These are phyloP conservation scores for Tenrec ecaudatus DNA, from an alignment of 2,113 vertebrate species.

Conservation along the genomic window DNA sequence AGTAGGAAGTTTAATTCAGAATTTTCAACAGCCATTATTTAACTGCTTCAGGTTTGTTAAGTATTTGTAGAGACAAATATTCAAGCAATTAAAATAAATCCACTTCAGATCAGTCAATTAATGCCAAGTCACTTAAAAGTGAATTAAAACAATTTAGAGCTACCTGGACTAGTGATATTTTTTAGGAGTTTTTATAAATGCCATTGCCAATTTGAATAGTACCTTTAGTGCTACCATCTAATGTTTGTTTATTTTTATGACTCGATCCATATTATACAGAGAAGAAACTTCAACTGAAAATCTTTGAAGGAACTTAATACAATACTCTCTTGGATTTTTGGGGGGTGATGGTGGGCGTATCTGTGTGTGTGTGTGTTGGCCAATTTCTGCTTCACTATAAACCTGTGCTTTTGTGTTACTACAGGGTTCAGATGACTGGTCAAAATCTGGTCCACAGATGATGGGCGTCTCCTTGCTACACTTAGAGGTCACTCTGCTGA, in stretches of 20 bases:
- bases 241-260: slow-evolving; percentile 41
- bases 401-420: slow-evolving; percentile 58
- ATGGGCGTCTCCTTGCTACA: slow-evolving; percentile 95
- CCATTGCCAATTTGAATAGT: not conserved
- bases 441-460: slow-evolving; percentile 98
- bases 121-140: slow-evolving; percentile 45
- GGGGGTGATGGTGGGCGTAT: not conserved
- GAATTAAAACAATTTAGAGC: slow-evolving; percentile 25
- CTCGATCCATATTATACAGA: slow-evolving; percentile 3
- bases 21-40: slow-evolving; percentile 45
- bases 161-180: slow-evolving; percentile 41
- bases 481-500: slow-evolving; percentile 97
- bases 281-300: not conserved
- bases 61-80: slow-evolving; percentile 49
- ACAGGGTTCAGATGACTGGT: slow-evolving; percentile 99
- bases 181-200: slow-evolving; percentile 24
- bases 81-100: slow-evolving; percentile 7
- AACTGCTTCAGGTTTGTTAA: slow-evolving; percentile 33
- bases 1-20: slow-evolving; percentile 41
- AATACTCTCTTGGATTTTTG: not conserved
- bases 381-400: slow-evolving; percentile 38
- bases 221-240: slow-evolving; percentile 10
- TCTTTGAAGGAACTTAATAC: slow-evolving; percentile 13
- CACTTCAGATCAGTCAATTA: not conserved
- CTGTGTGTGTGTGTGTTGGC: not conserved